Evolutionary conservation across 2,113 vertebrate genomes (phyloP), one percentile per base, ranked within the genome.

Genomic region (Leucopsar rothschildi): DNA sequence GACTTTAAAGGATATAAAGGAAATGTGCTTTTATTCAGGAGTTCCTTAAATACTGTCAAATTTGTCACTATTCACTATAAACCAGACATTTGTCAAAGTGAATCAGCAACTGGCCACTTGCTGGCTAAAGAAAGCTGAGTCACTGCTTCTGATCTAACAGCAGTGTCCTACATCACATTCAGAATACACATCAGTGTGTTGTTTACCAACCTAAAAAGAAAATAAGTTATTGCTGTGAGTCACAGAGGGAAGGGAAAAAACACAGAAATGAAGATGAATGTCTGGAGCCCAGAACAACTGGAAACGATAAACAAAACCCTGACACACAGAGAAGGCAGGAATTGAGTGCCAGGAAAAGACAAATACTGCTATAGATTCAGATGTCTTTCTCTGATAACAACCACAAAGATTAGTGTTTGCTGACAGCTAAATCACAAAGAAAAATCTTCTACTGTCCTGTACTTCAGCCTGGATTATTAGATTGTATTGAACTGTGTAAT

Each of bases 351-450:
- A 94, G 84, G 22, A 65, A 92, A 80, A 94, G 82, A 81, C 56
- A 91, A 79, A 92, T 37, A 53, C 70, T 55, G 70, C 75, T 95
- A 49, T 35, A 91, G 82, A 94, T 95, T 90, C 78, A 66, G 78
- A 88, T 94, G 92, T 86, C 88, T 94, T 92, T 75, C 85, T 87
- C 72, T 82, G 88, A 45, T 88, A 96, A 78, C 53, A 83, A 33
- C 59, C 57, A 68, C 85, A 69, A 79, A 91, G 90, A 94, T 95
- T 80, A 88, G 81, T 95, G 66, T 81, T 84, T 75, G 69, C 63
- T 87, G 90, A 49, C 84, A 87, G 70, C 63, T 91, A 93, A 86
- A 86, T 76, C 73, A 78, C 50, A 56, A 53, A 72, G 73, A 96
- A 93, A 89, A 86, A 90, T 92, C 29, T 91, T 80, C 73, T 71